Evolutionary conservation across 2,888 invertebrate species (phyloP).

Genomic region (Rhingia rostrata): DNA sequence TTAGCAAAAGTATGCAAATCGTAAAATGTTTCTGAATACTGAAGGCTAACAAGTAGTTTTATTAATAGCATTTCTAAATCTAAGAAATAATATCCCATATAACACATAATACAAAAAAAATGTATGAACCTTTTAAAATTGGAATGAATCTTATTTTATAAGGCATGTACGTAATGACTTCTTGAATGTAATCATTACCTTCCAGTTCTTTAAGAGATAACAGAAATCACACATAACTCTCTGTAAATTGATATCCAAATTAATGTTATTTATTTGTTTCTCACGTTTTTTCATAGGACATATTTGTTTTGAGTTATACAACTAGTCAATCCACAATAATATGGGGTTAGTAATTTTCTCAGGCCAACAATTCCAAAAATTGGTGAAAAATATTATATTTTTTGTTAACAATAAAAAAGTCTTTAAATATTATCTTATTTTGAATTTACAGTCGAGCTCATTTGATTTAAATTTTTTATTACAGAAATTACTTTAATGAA

Average conservation of each 20-base stretch:
- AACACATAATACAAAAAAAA: too few relatives aligned
- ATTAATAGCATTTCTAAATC: too few relatives aligned
- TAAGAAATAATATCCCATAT: too few relatives aligned
- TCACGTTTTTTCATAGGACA: background rate
- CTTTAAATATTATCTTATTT: slow-evolving; percentile 1
- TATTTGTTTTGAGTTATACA: background rate
- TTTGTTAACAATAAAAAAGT: slow-evolving; percentile 11
- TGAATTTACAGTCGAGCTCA: slow-evolving; percentile 11
- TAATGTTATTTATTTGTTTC: slow-evolving; percentile 14
- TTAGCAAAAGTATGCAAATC: too few relatives aligned
- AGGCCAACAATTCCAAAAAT: slow-evolving; percentile 26
- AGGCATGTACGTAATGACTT: too few relatives aligned
- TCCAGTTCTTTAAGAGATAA: too few relatives aligned
- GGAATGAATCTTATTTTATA: too few relatives aligned
- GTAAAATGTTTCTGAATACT: too few relatives aligned
- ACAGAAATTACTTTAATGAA: slow-evolving; percentile 50
- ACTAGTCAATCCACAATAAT: background rate
- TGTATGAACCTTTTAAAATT: too few relatives aligned
- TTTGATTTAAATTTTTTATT: slow-evolving; percentile 22
- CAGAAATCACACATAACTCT: background rate
- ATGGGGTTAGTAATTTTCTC: background rate
- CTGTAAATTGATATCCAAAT: slow-evolving; percentile 23
- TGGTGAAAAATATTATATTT: background rate
- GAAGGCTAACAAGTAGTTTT: too few relatives aligned
- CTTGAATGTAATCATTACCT: too few relatives aligned